Percentiles rank a stretch among this genome's conserved stretches.
These are phyloP conservation scores for Listronotus oregonensis DNA, from an alignment of 1,140 invertebrate species.

Conservation along the genomic window DNA sequence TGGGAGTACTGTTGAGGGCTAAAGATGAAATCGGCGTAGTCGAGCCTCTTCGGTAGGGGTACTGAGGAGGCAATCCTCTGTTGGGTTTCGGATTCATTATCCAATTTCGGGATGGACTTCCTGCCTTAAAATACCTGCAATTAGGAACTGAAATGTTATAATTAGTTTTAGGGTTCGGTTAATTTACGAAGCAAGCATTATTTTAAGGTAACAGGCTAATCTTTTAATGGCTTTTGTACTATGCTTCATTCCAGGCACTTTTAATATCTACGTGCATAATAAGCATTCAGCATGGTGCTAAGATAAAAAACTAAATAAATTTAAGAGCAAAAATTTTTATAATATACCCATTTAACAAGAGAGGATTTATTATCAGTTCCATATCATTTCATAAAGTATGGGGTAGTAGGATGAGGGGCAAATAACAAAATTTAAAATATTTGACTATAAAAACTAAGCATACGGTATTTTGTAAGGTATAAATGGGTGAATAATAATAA, in stretches of 20 bases:
- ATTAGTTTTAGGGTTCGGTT: slow-evolving; percentile 40
- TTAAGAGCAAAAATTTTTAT: slow-evolving; percentile 56
- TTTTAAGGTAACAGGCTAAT: slow-evolving; percentile 7
- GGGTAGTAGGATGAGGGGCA: no score
- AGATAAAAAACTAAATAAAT: slow-evolving; percentile 48
- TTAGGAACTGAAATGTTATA: slow-evolving; percentile 44
- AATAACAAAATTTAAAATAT: no score
- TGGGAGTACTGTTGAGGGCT: slow-evolving; percentile 42
- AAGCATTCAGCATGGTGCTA: not conserved
- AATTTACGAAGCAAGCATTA: slow-evolving; percentile 40
- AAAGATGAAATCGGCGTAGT: slow-evolving; percentile 48
- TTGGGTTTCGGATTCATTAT: slow-evolving; percentile 56
- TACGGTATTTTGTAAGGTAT: no score
- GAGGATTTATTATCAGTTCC: no score
- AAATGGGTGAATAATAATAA: no score
- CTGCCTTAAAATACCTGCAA: slow-evolving; percentile 67
- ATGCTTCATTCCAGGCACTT: slow-evolving; percentile 5
- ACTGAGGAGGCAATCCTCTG: slow-evolving; percentile 52
- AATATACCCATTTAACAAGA: no score
- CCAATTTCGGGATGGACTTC: slow-evolving; percentile 65
- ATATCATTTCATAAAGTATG: no score
- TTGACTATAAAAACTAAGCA: no score
- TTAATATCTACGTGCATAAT: not conserved
- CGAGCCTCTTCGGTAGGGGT: slow-evolving; percentile 49
- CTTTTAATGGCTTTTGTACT: not conserved